Percentiles rank a stretch among this genome's conserved stretches.
Conservation (phyloP, 2,113 vertebrate species). For the Mus spicilegus region DNA sequence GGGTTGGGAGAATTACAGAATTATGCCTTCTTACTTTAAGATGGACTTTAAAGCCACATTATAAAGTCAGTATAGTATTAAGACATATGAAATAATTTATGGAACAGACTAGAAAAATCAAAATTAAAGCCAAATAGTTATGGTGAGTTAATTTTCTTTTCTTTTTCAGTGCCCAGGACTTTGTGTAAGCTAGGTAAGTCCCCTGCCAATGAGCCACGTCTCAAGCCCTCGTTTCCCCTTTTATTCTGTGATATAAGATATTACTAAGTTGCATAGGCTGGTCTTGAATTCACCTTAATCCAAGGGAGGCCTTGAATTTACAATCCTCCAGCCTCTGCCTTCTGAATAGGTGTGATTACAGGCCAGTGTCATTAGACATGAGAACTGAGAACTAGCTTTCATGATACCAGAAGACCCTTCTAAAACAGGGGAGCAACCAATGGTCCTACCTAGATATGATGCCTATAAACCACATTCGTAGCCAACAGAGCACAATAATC, state of each 20-base stretch:
- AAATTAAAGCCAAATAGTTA: not conserved
- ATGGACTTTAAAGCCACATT: not conserved
- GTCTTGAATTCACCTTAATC: not conserved
- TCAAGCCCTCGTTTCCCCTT: not conserved
- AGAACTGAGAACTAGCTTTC: not conserved
- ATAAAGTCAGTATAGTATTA: not conserved
- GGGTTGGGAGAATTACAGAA: not conserved
- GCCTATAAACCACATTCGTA: not conserved
- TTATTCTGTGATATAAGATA: not conserved
- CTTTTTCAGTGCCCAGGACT: not conserved
- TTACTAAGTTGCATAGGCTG: not conserved
- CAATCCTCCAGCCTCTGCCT: not conserved
- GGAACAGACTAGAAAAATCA: not conserved
- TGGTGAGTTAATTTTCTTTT: not conserved
- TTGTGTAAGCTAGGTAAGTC: not conserved
- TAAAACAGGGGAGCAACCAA: not conserved
- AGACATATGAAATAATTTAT: not conserved
- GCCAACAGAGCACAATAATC: not conserved
- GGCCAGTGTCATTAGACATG: not conserved
- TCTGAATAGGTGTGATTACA: not conserved
- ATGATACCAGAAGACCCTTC: not conserved
- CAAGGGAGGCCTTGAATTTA: not conserved
- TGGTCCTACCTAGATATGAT: not conserved
- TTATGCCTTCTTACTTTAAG: not conserved
- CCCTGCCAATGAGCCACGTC: not conserved